phyloP scores from a whole-genome alignment of 2,797 vertebrate species.

The Silurus lanzhouensis region DNA sequence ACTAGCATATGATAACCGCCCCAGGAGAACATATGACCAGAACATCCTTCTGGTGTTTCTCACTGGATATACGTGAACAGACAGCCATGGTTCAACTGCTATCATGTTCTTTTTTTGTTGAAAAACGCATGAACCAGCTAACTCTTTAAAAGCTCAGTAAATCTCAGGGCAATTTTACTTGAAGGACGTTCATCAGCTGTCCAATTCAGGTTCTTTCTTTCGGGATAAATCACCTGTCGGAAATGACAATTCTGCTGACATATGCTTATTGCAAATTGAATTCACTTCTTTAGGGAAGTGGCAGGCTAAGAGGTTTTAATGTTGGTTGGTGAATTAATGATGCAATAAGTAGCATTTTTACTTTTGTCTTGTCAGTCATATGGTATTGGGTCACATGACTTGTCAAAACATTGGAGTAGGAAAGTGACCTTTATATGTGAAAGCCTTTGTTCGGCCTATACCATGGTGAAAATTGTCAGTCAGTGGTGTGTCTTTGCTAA shows the following conservation, averaged over 20 bases:
- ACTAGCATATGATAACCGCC: constrained; percentile 12
- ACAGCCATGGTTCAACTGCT: neutral
- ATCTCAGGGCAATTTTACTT: constrained; percentile 32
- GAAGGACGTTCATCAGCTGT: constrained; percentile 36
- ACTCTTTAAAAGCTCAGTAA: constrained; percentile 27
- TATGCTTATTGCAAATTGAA: constrained; percentile 12
- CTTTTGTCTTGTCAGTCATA: constrained; percentile 28
- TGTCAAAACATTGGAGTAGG: constrained; percentile 29
- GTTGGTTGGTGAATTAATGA: constrained; percentile 14
- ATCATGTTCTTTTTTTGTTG: neutral
- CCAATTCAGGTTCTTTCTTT: constrained; percentile 19
- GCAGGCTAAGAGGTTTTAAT: constrained; percentile 32
- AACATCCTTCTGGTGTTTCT: constrained; percentile 20
- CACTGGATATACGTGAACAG: constrained; percentile 33
- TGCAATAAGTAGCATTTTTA: constrained; percentile 28
- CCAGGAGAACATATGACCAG: constrained; percentile 27
- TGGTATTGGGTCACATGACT: constrained; percentile 17
- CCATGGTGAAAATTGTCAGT: neutral
- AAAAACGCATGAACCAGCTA: constrained; percentile 13
- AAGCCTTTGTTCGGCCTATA: neutral
- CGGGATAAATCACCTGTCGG: constrained; percentile 29
- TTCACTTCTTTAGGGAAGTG: constrained; percentile 5
- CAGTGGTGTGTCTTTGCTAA: neutral
- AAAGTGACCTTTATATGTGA: neutral
- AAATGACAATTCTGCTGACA: constrained; percentile 17